Conservation (phyloP, 2,113 vertebrate genomes). For the Todiramphus chloris region DNA sequence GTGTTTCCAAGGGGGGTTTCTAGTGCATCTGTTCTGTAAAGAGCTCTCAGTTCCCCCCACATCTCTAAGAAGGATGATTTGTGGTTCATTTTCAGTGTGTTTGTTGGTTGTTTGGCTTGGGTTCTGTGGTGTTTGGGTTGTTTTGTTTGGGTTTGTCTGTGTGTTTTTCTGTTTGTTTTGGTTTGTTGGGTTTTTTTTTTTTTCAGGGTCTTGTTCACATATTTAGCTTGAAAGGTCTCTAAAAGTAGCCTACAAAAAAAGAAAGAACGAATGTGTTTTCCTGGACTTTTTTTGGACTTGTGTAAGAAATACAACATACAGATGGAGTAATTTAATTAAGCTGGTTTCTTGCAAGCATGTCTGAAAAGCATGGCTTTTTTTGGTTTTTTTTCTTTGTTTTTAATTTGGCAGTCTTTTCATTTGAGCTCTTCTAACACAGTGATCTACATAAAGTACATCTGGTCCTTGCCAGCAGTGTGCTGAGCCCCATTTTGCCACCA, state of each 20-base stretch:
- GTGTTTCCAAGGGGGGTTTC: not conserved
- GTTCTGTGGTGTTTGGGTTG: too few species aligned
- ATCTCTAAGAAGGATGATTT: not conserved
- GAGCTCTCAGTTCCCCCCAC: not conserved
- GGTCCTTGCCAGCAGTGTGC: not conserved
- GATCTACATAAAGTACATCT: not conserved
- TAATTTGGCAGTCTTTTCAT: constrained; percentile 1
- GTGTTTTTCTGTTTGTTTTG: too few species aligned
- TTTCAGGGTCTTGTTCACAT: not conserved
- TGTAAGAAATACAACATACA: not conserved
- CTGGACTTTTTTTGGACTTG: not conserved
- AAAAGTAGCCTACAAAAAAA: not conserved
- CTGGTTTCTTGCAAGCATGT: not conserved
- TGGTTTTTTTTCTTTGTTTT: not conserved
- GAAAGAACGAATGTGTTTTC: not conserved
- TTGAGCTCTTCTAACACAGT: not conserved
- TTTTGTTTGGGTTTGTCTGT: too few species aligned
- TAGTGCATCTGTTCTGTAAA: not conserved
- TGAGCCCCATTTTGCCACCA: not conserved
- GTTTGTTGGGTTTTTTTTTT: not conserved
- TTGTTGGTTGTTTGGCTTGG: not conserved
- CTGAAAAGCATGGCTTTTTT: not conserved
- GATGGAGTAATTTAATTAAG: not conserved
- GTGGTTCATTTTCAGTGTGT: not conserved
- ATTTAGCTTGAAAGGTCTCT: not conserved